Base-by-base conservation (phyloP, 2,888 invertebrate species). In the Cordylochernes scorpioides region DNA sequence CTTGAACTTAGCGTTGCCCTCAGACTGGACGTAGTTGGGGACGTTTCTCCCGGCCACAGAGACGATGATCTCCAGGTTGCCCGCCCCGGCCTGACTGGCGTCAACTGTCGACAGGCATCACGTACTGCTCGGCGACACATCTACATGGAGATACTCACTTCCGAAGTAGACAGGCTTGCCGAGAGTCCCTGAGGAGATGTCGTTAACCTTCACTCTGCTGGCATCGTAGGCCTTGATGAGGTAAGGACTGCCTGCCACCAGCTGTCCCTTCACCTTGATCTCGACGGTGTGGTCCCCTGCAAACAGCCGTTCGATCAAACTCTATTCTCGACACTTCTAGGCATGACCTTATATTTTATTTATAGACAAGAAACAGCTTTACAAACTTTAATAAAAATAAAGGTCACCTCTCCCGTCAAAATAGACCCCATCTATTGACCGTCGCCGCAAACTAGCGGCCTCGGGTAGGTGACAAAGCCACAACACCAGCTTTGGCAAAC, bases 1-100 rank as follows among this genome's bases (percentile, higher is more conserved):
- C 50, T 68, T 54, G 49, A 94, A 94, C 44, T 80, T 69, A 1
- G 88, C 91, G 52, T 88, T 88, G 22, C 88, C 88, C 59, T 91
- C 88, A 24, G 84, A 78, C 49, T 86, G 82, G 2, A 94, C 91
- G 52, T 84, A 91, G 58, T 94, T 94, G 7, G 91, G 91, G 10
- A 94, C 88, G 55, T 94, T 94, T 47, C 84, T 69, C 9, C 84
- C 84, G 46, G 74, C 80, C 2, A 88, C 86, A 1, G 88, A 84
- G 0, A 94, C 88, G 36, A 91, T 88, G 30, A 94, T 91, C 58
- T 94, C 91, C 48, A 91, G 61, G 55, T 91, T 91, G 15, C 91
- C 91, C 27, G 88, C 86, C 37, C 91, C 82, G 46, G 62, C 64
- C 44, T 59, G 57, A 34, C 60, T 59, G 5, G 64, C 63, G 47